phyloP scores from a whole-genome alignment of 1,140 invertebrate genomes.

The Ceratitis capitata region DNA sequence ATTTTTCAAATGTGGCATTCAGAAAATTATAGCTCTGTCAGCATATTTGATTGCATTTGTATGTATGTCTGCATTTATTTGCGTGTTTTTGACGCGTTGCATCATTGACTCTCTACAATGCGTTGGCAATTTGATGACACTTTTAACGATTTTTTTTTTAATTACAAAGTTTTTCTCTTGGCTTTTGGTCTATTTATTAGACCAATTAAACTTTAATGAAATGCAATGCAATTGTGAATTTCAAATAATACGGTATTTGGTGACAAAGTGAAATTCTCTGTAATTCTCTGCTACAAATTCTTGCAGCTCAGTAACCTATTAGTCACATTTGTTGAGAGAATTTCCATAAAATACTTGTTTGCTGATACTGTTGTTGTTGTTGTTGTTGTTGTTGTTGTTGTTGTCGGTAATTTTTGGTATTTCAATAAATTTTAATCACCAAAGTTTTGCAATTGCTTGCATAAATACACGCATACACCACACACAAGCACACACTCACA shows the following conservation, averaged over 20 bases:
- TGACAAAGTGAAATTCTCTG: neutral
- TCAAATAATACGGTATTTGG: neutral
- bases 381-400: neutral
- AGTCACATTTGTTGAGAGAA: neutral
- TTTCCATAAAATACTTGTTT: neutral
- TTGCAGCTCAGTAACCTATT: neutral
- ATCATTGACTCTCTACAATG: slow-evolving; percentile 14
- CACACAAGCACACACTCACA: neutral
- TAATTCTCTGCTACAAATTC: neutral
- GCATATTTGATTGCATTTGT: neutral
- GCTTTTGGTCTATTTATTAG: neutral
- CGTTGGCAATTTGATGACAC: neutral
- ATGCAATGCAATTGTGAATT: neutral
- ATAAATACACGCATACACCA: neutral
- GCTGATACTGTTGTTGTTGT: neutral
- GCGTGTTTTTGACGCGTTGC: neutral
- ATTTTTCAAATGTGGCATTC: neutral
- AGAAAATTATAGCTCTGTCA: neutral
- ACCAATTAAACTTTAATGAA: neutral
- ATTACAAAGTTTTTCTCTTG: neutral
- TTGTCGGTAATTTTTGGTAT: neutral
- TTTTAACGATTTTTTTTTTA: neutral
- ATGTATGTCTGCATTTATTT: neutral
- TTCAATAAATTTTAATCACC: slow-evolving; percentile 30
- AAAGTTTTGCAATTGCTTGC: slow-evolving; percentile 16